Base-by-base conservation (phyloP, 2,797 vertebrate species). In the Syngnathus acus region DNA sequence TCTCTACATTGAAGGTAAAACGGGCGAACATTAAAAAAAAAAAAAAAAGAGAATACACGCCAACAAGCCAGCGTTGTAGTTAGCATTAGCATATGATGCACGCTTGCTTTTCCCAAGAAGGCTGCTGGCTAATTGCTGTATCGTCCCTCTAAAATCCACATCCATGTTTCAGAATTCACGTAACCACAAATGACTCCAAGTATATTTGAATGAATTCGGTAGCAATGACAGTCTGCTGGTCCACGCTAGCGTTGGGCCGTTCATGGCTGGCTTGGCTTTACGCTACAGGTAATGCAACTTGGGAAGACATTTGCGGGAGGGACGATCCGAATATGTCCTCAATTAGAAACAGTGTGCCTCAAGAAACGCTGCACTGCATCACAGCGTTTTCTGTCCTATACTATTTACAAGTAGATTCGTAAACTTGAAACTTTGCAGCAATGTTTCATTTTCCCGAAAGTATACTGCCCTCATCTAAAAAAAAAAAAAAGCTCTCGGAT, bases 1-100 rank as follows among this genome's bases (percentile, higher is more conserved):
- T 62, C 71, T 23, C 64, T 81, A 81, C 76, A 69, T 81, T 81
- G 62, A 82, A 90, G 90, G 90, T 91, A 91, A 86, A 8, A 73
- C 76, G 54, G 26, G 26, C 26, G 26, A 32, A 32, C 26, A 32
- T 32, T 3, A 26, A 26, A 26, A 26, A 26, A 26, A 26, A 26
- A 26, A 26, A 26, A 26, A 26, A 26, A 54, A 42, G 59, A 43
- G 59, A 38, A 23, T 65, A 62, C 69, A 32, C 21, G 87, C 85
- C 88, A 89, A 70, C 67, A 6, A 14, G 74, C 72, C 87, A 85
- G 83, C 79, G 13, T 11, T 19, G 48, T 26, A 51, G 75, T 45
- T 76, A 66, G 68, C 75, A 37, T 40, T 39, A 32, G 37, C 38
- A 74, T 81, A 75, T 78, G 62, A 53, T 77, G 62, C 65, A 55